Evolutionary conservation across 2,113 vertebrate species (phyloP), one percentile per base, ranked within the genome.

Genomic region (Thinocorus orbignyianus): DNA sequence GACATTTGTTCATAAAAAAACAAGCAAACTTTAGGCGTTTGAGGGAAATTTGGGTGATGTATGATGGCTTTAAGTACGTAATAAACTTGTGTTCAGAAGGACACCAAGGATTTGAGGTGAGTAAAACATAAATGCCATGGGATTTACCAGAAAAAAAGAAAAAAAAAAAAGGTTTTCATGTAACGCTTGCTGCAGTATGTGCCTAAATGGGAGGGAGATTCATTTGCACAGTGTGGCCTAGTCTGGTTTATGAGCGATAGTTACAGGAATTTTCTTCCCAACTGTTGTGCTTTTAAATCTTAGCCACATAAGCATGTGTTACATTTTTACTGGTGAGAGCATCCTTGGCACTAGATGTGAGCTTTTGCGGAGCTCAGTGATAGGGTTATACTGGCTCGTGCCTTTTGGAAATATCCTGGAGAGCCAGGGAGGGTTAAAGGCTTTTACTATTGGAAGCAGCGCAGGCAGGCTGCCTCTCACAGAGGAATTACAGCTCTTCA

Each of bases 401-500:
- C 78, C 83, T 95, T 72, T 93, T 91, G 97, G 71, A 97, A 92
- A 91, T 92, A 42, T 89, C 49, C 81, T 95, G 93, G 92, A 94
- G 92, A 93, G 76, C 44, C 90, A 84, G 89, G 88, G 51, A 52
- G 93, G 55, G 92, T 96, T 93, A 74, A 69, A 58, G 91, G 87
- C 84, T 97, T 93, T 94, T 89, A 52, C 73, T 92, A 11, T 58
- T 95, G 95, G 94, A 96, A 95, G 90, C 92, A 86, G 5, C 35
- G 44, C 94, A 93, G 83, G 57, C 92, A 83, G 94, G 65, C 97
- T 84, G 79, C 91, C 97, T 96, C 90, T 88, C 95, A 76, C 90
- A 78, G 80, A 97, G 95, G 96, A 95, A 90, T 94, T 85, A 19
- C 65, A 88, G 92, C 70, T 95, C 94, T 97, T 85, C 79, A 88